A percentile compares a stretch with the other conserved stretches of the same genome.
Conservation (phyloP, 35 echinoderm and acorn worm genomes). For the Apostichopus parvimensis region DNA sequence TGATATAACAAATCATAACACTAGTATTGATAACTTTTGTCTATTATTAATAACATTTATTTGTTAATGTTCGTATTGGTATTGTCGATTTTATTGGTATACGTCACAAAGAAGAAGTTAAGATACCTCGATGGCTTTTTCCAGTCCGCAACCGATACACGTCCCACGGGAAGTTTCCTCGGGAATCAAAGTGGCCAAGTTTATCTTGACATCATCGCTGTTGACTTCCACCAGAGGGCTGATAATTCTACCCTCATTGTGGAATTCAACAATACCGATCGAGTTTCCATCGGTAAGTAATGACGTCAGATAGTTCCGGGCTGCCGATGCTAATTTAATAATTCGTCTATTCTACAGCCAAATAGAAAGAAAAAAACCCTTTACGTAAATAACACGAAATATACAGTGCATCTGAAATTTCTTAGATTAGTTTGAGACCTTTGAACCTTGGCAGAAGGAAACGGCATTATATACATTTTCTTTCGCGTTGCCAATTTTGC, state of each 20-base stretch:
- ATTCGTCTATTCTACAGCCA: background rate
- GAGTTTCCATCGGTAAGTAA: background rate
- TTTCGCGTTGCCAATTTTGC: too few species aligned
- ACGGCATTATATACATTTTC: too few species aligned
- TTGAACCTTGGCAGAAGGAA: background rate
- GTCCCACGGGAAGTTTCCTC: background rate
- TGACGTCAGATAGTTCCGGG: background rate
- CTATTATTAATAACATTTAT: too few species aligned
- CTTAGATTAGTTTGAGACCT: background rate
- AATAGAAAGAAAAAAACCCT: too few species aligned
- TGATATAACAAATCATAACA: too few species aligned
- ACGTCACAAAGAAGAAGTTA: background rate
- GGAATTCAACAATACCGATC: background rate
- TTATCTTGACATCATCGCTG: background rate
- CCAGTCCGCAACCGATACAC: constrained; percentile 29
- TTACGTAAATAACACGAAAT: background rate
- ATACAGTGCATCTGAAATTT: background rate
- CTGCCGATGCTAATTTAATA: background rate
- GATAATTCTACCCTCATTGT: background rate
- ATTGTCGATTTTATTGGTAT: too few species aligned
- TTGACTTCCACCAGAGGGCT: background rate
- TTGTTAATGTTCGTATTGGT: too few species aligned
- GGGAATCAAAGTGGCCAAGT: background rate
- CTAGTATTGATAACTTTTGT: too few species aligned
- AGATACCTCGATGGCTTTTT: constrained; percentile 13